Conservation (phyloP, 2,113 vertebrate species). For the Psilopogon haemacephalus region DNA sequence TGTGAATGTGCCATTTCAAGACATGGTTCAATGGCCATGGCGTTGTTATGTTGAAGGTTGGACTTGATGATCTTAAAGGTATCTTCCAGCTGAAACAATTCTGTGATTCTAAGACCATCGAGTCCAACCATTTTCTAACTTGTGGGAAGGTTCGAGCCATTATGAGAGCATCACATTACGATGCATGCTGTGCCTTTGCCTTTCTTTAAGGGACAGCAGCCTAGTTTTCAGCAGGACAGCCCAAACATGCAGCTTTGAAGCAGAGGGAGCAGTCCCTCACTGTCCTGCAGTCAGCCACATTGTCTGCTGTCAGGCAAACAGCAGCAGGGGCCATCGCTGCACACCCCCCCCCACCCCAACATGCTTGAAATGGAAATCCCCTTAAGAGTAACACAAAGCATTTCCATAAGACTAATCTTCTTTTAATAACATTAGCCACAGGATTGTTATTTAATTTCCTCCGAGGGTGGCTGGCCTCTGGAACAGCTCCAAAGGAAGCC, state of each 20-base stretch:
- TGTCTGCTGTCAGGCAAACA: neutral
- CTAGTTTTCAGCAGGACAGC: neutral
- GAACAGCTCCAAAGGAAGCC: neutral
- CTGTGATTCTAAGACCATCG: no score
- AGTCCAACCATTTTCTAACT: no score
- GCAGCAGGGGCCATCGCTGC: fast-evolving
- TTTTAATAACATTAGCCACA: neutral
- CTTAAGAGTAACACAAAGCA: neutral
- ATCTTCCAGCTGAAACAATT: no score
- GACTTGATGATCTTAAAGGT: no score
- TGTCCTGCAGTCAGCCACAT: neutral
- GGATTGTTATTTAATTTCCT: neutral
- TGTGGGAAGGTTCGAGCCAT: neutral
- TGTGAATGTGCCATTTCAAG: no score
- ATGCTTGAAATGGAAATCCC: neutral
- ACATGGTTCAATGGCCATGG: no score
- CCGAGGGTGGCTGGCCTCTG: neutral
- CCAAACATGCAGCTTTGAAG: neutral
- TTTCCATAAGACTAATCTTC: neutral
- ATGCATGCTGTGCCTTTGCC: neutral
- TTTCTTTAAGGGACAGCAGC: neutral
- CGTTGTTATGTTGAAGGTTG: no score
- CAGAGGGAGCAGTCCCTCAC: neutral
- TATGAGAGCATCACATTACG: neutral
- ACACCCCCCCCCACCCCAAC: no score